Conservation (phyloP, 53 echinoderm and acorn worm genomes). For the Holothuria leucospilota region DNA sequence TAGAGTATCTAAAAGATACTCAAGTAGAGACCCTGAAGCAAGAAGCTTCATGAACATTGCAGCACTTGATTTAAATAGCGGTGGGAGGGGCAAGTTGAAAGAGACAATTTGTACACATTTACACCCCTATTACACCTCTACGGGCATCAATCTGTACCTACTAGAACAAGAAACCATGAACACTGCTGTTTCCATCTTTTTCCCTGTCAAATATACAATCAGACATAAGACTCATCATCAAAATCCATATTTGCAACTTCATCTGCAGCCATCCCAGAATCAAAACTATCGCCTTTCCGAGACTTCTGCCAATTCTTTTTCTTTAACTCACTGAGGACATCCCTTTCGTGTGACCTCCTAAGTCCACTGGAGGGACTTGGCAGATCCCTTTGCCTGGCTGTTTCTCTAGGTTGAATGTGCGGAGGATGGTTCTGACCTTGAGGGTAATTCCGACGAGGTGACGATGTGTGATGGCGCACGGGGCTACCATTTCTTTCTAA, state of each 20-base stretch:
- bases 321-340: constrained; percentile 43
- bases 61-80: too few relatives aligned
- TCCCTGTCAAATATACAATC: background rate
- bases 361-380: constrained; percentile 33
- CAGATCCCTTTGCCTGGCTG: background rate
- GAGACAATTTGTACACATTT: too few relatives aligned
- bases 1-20: too few relatives aligned
- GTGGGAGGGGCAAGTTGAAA: too few relatives aligned
- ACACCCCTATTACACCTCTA: too few relatives aligned
- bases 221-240: constrained; percentile 95
- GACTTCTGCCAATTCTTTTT: constrained; percentile 52
- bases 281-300: constrained; percentile 51
- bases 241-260: constrained; percentile 82
- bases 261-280: constrained; percentile 69
- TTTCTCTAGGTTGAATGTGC: background rate
- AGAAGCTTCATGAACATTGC: too few relatives aligned
- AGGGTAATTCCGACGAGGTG: constrained; percentile 48
- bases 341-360: constrained; percentile 22
- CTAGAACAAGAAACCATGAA: too few relatives aligned
- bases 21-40: too few relatives aligned
- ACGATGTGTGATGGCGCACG: constrained; percentile 50
- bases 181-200: too few relatives aligned
- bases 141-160: too few relatives aligned
- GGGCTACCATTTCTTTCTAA: constrained; percentile 46
- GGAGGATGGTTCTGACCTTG: constrained; percentile 20